These are phyloP conservation scores for Steinernema khuongi DNA, from an alignment of 1,140 invertebrate genomes.

Conservation along the genomic window DNA sequence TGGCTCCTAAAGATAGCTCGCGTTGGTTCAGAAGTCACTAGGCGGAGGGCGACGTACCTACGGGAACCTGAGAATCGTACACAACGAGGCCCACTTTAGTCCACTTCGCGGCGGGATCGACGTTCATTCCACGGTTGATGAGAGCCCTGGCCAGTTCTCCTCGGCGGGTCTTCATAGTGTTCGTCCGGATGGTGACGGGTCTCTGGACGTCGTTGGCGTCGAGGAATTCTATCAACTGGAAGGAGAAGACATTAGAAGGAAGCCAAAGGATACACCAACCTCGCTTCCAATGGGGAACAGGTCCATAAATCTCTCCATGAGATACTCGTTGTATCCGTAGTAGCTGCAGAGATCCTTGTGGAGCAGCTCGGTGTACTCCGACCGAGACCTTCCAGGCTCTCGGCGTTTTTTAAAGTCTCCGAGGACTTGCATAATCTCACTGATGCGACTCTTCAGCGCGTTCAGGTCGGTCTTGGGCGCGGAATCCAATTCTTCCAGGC, in stretches of 20 bases:
- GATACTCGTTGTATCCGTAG: conserved; percentile 91
- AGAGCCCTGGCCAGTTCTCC: conserved; percentile 79
- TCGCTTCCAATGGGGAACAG: conserved; percentile 70
- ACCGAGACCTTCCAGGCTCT: conserved; percentile 69
- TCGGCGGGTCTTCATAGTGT: conserved; percentile 86
- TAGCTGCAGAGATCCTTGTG: conserved; percentile 79
- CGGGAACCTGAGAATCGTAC: conserved; percentile 87
- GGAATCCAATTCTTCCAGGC: conserved; percentile 38
- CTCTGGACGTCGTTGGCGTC: conserved; percentile 92
- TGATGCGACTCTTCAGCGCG: conserved; percentile 65
- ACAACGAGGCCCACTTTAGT: conserved; percentile 94
- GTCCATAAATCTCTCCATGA: conserved; percentile 89
- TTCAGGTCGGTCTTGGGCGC: conserved; percentile 70
- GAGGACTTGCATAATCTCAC: conserved; percentile 72
- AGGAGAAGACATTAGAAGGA: conserved; percentile 22
- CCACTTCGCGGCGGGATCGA: conserved; percentile 97
- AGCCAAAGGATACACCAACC: conserved; percentile 21
- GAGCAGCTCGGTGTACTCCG: conserved; percentile 71
- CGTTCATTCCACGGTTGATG: conserved; percentile 90
- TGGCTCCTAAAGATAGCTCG: conserved; percentile 71
- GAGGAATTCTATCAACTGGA: conserved; percentile 78
- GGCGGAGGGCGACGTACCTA: conserved; percentile 64
- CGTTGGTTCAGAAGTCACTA: conserved; percentile 22
- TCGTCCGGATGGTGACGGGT: conserved; percentile 89
- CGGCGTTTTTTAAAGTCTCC: conserved; percentile 78